Evolutionary conservation across 2,797 vertebrate genomes (phyloP).

Genomic region (Vultur gryphus): DNA sequence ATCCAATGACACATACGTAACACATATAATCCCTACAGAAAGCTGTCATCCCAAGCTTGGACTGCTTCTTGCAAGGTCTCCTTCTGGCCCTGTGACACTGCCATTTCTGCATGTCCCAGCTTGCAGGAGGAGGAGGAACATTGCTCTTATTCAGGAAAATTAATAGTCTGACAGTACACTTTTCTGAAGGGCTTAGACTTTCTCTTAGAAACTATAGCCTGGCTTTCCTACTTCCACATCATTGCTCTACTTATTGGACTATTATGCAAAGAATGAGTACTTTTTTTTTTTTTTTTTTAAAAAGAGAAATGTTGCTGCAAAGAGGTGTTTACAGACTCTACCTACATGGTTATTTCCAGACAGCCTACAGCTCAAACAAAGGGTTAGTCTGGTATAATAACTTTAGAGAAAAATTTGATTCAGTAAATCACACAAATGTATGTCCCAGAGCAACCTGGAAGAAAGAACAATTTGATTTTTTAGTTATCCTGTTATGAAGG

Average conservation of each 20-base stretch:
- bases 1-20: neutral
- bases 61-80: neutral
- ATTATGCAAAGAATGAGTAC: neutral
- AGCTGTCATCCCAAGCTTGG: neutral
- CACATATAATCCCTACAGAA: neutral
- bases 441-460: neutral
- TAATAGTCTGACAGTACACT: neutral
- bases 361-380: neutral
- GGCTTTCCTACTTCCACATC: neutral
- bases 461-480: neutral
- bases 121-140: neutral
- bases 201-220: neutral
- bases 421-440: neutral
- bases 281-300: neutral
- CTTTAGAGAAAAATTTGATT: neutral
- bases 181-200: neutral
- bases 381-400: neutral
- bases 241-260: neutral
- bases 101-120: neutral
- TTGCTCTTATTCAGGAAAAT: neutral
- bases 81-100: neutral
- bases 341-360: neutral
- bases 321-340: neutral
- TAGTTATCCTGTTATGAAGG: neutral
- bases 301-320: neutral